Evolutionary conservation across 2,113 vertebrate species (phyloP).

Genomic region (Bambusicola thoracicus): DNA sequence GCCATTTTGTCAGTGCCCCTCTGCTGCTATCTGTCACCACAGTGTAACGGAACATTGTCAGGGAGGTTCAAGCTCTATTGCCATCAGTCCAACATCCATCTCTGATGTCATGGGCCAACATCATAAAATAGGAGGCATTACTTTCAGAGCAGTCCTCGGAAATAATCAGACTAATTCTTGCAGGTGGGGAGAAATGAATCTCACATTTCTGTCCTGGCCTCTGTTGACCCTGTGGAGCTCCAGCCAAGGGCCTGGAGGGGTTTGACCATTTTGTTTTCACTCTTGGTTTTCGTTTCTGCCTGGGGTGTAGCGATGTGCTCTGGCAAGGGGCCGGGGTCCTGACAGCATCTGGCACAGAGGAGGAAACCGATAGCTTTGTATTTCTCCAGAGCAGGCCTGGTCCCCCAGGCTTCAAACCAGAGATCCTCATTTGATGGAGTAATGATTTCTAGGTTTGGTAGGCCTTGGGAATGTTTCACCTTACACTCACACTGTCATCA

Average conservation of each 20-base stretch:
- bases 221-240: not conserved
- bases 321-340: not conserved
- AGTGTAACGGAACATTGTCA: not conserved
- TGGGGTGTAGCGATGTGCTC: not conserved
- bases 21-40: not conserved
- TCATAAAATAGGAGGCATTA: not conserved
- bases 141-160: not conserved
- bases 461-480: not conserved
- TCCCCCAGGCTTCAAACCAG: not conserved
- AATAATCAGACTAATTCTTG: not conserved
- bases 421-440: not conserved
- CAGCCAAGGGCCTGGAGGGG: not conserved
- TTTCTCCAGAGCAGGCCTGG: not conserved
- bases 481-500: not conserved
- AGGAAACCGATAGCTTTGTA: not conserved
- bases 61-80: no score
- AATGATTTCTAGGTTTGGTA: not conserved
- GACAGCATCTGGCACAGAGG: not conserved
- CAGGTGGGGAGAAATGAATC: slow-evolving; percentile 4
- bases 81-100: not conserved
- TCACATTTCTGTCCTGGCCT: not conserved
- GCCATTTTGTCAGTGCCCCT: not conserved
- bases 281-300: not conserved
- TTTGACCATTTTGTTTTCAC: not conserved
- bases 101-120: not conserved